Conservation (phyloP, 2,797 vertebrate species). For the Channa striata region DNA sequence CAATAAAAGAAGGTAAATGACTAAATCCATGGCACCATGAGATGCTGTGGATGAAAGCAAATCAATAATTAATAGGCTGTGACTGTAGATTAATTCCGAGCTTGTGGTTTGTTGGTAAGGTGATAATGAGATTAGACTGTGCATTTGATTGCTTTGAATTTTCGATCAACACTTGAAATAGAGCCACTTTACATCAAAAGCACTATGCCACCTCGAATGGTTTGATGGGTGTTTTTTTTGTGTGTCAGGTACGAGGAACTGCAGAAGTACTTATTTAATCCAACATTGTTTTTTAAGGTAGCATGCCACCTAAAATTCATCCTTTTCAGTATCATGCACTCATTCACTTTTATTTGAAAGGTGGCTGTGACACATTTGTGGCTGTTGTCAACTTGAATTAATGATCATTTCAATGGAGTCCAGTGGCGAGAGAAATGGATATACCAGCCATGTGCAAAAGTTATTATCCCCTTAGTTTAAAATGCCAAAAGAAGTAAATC, state of each 20-base stretch:
- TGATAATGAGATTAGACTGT: slow-evolving; percentile 17
- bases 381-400: slow-evolving; percentile 21
- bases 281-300: slow-evolving; percentile 27
- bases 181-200: slow-evolving; percentile 22
- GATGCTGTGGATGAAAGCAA: slow-evolving; percentile 2
- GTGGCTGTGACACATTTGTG: slow-evolving; percentile 1
- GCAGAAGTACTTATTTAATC: slow-evolving; percentile 7
- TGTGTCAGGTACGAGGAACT: slow-evolving; percentile 4
- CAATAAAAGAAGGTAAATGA: not conserved
- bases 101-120: slow-evolving; percentile 13
- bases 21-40: not conserved
- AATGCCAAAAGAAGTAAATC: too few relatives aligned
- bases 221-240: slow-evolving; percentile 15
- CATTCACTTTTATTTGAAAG: slow-evolving; percentile 1
- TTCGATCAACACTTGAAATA: slow-evolving; percentile 15
- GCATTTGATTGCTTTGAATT: slow-evolving; percentile 24
- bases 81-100: slow-evolving; percentile 10
- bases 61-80: slow-evolving; percentile 9
- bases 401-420: not conserved
- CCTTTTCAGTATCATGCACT: not conserved
- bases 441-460: slow-evolving; percentile 6
- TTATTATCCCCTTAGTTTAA: too few relatives aligned
- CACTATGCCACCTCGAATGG: slow-evolving; percentile 2
- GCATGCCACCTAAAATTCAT: slow-evolving; percentile 5
- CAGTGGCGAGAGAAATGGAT: not conserved